phyloP scores from a whole-genome alignment of 2,797 vertebrate species.

The Hemitrygon akajei region DNA sequence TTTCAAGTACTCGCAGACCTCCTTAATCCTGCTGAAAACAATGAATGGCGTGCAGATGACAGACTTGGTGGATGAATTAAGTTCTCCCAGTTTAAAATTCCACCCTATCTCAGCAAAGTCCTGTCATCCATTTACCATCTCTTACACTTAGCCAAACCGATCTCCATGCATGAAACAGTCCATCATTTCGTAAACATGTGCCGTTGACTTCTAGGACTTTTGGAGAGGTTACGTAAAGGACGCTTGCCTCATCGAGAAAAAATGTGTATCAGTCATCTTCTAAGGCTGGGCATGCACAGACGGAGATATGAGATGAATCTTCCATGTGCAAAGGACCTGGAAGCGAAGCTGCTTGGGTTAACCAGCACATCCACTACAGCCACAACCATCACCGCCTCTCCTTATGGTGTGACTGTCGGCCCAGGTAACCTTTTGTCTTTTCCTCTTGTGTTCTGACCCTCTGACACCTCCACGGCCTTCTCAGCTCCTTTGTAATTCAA shows the following conservation, averaged over 20 bases:
- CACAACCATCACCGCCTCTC: neutral
- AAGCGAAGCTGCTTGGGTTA: neutral
- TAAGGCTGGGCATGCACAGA: neutral
- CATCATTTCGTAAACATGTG: neutral
- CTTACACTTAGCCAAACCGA: no score
- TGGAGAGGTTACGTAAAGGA: neutral
- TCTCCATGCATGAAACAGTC: neutral
- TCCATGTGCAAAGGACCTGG: neutral
- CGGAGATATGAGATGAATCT: no score
- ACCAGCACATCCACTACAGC: no score
- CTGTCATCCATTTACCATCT: neutral
- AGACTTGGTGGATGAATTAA: no score
- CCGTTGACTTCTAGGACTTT: constrained; percentile 29
- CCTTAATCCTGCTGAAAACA: neutral
- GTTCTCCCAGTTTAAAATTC: neutral
- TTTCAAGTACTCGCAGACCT: neutral
- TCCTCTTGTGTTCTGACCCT: no score
- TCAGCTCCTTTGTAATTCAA: no score
- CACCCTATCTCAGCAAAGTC: neutral
- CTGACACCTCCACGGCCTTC: neutral
- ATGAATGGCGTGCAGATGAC: neutral
- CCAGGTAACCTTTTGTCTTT: neutral
- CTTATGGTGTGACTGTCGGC: neutral
- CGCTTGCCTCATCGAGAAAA: neutral
- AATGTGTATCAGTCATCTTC: neutral